Base-by-base conservation (phyloP, 2,797 vertebrate genomes). In the Pseudomugil gertrudae region DNA sequence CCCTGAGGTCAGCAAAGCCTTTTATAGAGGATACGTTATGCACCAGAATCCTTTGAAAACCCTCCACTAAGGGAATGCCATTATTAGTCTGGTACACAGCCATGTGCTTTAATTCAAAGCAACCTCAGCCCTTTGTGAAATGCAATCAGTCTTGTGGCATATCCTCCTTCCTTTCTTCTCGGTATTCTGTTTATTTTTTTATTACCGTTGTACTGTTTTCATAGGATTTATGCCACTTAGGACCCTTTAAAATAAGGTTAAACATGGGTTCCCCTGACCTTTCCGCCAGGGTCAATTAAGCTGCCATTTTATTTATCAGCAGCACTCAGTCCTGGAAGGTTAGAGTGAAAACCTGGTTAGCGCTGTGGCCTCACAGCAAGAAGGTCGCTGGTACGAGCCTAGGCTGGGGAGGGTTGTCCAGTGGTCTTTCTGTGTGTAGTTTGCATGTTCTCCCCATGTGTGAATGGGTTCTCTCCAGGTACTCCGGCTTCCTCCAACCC, bases 1-100 rank as follows among this genome's bases (percentile, higher is more conserved):
- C 60, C 78, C 66, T 6, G 73, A 86, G 84, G 86, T 88, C 80
- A 76, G 87, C 84, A 85, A 89, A 88, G 79, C 81, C 76, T 84
- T 87, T 89, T 78, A 79, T 43, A 24, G 79, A 74, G 50, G 60
- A 74, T 4, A 27, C 38, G 30, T 32, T 3, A 9, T 64, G 60
- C 72, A 63, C 53, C 17, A 40, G 77, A 81, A 80, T 83, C 80
- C 66, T 58, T 81, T 68, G 65, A 85, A 88, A 90, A 78, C 81
- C 51, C 67, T 85, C 83, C 62, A 80, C 80, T 78, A 65, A 81
- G 69, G 67, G 84, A 88, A 84, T 76, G 68, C 63, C 79, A 86
- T 88, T 84, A 84, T 72, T 15, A 59, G 63, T 40, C 60, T 64
- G 67, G 48, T 79, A 66, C 76, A 78, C 32, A 70, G 54, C 57